Evolutionary conservation across 2,888 invertebrate genomes (phyloP).

Genomic region (Habroteleia sp.): DNA sequence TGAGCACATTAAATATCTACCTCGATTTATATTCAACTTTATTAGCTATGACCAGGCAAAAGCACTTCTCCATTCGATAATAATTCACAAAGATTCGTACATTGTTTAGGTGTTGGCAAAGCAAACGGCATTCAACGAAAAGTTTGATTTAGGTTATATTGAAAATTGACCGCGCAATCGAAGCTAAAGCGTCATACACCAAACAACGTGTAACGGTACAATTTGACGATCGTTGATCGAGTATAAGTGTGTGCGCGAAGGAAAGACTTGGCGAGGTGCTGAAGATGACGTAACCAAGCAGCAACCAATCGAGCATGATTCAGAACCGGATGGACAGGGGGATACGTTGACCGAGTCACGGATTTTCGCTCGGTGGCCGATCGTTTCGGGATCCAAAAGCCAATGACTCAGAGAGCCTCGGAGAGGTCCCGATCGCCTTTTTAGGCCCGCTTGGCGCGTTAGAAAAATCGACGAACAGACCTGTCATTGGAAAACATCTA

Average conservation of each 20-base stretch:
- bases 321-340: slow-evolving; percentile 57
- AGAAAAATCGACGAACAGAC: slow-evolving; percentile 1
- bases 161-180: slow-evolving; percentile 1
- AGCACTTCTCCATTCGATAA: too few relatives aligned
- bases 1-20: too few relatives aligned
- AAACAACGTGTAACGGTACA: slow-evolving; percentile 32
- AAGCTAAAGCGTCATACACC: slow-evolving; percentile 3
- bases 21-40: too few relatives aligned
- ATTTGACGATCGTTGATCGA: slow-evolving; percentile 34
- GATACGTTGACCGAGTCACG: slow-evolving; percentile 58
- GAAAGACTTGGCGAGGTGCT: slow-evolving; percentile 44
- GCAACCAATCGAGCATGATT: slow-evolving; percentile 54
- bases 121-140: neutral
- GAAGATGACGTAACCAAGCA: slow-evolving; percentile 55
- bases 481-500: slow-evolving; percentile 1
- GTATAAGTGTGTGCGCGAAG: slow-evolving; percentile 15
- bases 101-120: too few relatives aligned
- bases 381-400: slow-evolving; percentile 2
- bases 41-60: too few relatives aligned
- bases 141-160: slow-evolving; percentile 6
- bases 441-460: slow-evolving; percentile 11
- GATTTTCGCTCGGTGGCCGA: slow-evolving; percentile 23
- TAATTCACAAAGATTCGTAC: too few relatives aligned
- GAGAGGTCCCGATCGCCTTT: slow-evolving; percentile 18
- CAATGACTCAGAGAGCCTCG: slow-evolving; percentile 19